phyloP scores from a whole-genome alignment of 1,140 invertebrate genomes.

The Drosophila kikkawai region DNA sequence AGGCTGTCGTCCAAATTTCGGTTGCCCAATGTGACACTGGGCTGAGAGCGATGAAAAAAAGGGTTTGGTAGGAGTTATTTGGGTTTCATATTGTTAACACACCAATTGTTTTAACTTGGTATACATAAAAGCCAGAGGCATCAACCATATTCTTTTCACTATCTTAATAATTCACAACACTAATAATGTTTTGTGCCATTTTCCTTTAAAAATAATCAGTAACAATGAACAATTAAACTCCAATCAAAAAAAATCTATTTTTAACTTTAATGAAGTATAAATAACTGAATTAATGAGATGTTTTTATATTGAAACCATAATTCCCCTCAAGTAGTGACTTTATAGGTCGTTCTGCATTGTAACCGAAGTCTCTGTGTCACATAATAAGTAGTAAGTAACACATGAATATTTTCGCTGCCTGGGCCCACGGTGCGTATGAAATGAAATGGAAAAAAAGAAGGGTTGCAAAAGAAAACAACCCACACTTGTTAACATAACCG shows the following conservation, averaged over 20 bases:
- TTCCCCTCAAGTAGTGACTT: neutral
- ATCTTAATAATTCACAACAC: too few species aligned
- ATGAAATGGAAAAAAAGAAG: neutral
- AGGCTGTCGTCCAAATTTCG: slow-evolving; percentile 19
- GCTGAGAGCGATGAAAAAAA: slow-evolving; percentile 12
- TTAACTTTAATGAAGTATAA: too few species aligned
- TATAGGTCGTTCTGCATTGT: neutral
- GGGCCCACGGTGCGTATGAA: slow-evolving; percentile 51
- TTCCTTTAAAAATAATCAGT: too few species aligned
- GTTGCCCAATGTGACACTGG: slow-evolving; percentile 35
- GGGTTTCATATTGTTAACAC: slow-evolving; percentile 1
- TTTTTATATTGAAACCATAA: too few species aligned
- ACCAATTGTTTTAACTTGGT: neutral
- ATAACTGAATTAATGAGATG: too few species aligned
- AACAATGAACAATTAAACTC: too few species aligned
- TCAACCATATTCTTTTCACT: too few species aligned
- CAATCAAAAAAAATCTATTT: too few species aligned
- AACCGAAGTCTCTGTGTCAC: neutral
- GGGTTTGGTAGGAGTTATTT: slow-evolving; percentile 6
- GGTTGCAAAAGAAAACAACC: slow-evolving; percentile 20
- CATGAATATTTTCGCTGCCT: slow-evolving; percentile 12
- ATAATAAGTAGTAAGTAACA: neutral
- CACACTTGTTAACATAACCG: slow-evolving; percentile 65
- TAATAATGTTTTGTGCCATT: too few species aligned
- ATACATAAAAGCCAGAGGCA: too few species aligned